Evolutionary conservation across 2,113 vertebrate species (phyloP), one percentile per base, ranked within the genome.

Genomic region (Eolophus roseicapilla): DNA sequence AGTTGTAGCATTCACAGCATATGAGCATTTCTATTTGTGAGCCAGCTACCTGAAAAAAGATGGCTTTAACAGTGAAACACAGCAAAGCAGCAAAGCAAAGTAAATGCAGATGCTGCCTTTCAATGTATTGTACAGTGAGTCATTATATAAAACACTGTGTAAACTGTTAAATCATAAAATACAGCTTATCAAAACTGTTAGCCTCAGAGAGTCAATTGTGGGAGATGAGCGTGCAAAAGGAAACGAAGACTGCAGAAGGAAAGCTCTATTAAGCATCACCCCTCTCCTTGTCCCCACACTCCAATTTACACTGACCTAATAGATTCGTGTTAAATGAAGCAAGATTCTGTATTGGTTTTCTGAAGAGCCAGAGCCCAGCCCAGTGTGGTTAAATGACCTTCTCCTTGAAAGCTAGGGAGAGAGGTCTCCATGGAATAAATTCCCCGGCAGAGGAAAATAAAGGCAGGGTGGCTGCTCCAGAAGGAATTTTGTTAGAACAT

Each of bases 301-400:
- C 57, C 65, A 29, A 11, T 44, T 88, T 86, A 83, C 64, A 90
- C 35, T 3, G 3, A 64, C 60, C 82, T 59, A 75, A 71, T 10
- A 79, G 91, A 81, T 83, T 71, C 1, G 2, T 93, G 92, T 92
- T 94, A 90, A 97, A 97, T 95, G 95, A 96, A 94, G 93, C 95
- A 93, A 88, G 86, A 82, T 78, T 74, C 52, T 60, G 55, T 24
- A 95, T 21, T 88, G 73, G 71, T 86, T 90, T 92, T 86, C 76
- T 76, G 37, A 95, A 92, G 47, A 75, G 60, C 28, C 6, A 1
- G 41, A 80, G 71, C 20, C 44, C 71, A 86, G 88, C 50, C 47
- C 73, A 94, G 39, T 57, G 88, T 84, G 69, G 52, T 92, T 70
- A 82, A 95, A 88, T 53, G 86, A 90, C 95, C 95, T 76, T 63